A percentile compares a stretch with the other conserved stretches of the same genome.
Evolutionary conservation across 2,797 vertebrate genomes (phyloP).

Genomic region (Nyctibius grandis): DNA sequence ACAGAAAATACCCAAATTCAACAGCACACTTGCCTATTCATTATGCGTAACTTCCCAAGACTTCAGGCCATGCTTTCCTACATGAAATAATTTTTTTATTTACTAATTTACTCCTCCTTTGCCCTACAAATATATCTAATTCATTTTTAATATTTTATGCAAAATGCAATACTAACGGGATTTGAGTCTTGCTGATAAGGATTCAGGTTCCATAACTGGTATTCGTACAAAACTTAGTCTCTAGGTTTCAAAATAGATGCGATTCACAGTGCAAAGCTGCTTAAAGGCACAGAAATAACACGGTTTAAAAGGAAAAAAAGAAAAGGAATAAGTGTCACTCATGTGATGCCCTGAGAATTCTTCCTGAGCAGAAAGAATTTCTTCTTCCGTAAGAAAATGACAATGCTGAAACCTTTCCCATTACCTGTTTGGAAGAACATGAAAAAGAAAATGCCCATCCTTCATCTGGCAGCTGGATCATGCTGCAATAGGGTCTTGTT

Average conservation of each 20-base stretch:
- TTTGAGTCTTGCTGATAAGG: conserved; percentile 30
- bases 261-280: conserved; percentile 2
- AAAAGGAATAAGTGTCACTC: background rate
- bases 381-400: background rate
- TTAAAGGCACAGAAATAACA: conserved; percentile 34
- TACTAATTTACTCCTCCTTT: conserved; percentile 11
- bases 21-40: background rate
- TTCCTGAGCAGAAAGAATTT: background rate
- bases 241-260: conserved; percentile 16
- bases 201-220: background rate
- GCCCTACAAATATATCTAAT: conserved; percentile 18
- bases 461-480: background rate
- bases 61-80: conserved; percentile 1
- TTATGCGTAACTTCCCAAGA: background rate
- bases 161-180: conserved; percentile 30
- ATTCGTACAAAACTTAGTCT: conserved; percentile 9
- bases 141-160: conserved; percentile 39
- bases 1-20: background rate
- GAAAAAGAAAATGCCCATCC: background rate
- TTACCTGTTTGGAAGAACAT: background rate
- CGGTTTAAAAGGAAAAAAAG: background rate
- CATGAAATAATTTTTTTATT: background rate
- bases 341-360: background rate
- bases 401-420: background rate
- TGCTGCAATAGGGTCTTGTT: background rate